A percentile compares a stretch with the other conserved stretches of the same genome.
These are phyloP conservation scores for Corapipo altera DNA, from an alignment of 2,113 vertebrate genomes.

Conservation along the genomic window DNA sequence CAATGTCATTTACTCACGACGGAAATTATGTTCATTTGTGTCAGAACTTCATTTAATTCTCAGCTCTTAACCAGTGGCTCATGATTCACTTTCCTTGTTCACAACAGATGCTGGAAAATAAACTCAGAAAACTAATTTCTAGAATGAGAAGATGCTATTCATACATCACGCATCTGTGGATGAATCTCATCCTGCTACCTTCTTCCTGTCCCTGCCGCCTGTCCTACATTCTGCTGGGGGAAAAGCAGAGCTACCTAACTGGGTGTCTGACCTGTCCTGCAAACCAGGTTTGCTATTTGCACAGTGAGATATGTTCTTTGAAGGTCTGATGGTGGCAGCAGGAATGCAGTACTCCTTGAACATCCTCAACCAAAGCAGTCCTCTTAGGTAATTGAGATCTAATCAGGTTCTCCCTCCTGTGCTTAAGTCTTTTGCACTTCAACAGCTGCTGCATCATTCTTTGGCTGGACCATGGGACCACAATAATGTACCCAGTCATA, in stretches of 20 bases:
- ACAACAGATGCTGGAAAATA: neutral
- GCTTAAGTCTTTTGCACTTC: neutral
- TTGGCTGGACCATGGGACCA: neutral
- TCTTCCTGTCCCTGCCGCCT: neutral
- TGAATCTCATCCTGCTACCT: neutral
- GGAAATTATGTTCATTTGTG: neutral
- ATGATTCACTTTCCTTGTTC: neutral
- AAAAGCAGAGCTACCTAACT: neutral
- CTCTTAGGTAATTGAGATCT: neutral
- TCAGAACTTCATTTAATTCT: neutral
- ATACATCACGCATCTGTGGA: neutral
- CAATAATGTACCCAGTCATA: neutral
- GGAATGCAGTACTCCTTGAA: neutral
- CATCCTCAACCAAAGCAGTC: neutral
- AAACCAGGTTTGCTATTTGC: neutral
- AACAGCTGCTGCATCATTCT: neutral
- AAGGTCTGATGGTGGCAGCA: neutral
- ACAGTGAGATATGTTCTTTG: neutral
- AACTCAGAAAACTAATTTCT: neutral
- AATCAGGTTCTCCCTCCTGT: neutral
- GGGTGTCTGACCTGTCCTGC: neutral
- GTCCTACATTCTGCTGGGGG: neutral
- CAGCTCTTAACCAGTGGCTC: neutral
- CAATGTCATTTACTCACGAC: neutral
- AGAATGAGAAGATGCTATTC: neutral